These are phyloP conservation scores for Vespertilio murinus DNA, from an alignment of 2,797 vertebrate species.

Conservation along the genomic window DNA sequence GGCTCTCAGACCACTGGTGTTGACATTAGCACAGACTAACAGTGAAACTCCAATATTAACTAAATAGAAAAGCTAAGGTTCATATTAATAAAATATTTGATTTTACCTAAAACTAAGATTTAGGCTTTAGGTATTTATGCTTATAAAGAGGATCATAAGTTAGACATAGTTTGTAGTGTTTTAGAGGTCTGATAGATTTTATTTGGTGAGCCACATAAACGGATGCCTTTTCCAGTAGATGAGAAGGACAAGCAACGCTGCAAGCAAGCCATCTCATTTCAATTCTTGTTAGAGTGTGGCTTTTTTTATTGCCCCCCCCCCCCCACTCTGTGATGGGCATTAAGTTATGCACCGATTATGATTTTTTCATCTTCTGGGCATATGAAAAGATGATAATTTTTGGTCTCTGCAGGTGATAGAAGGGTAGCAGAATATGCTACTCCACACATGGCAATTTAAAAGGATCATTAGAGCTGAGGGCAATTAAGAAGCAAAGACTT, in stretches of 20 bases:
- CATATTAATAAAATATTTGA: slow-evolving; percentile 6
- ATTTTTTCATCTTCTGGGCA: neutral
- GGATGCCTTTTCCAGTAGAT: neutral
- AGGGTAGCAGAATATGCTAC: neutral
- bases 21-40: neutral
- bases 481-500: neutral
- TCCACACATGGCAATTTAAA: neutral
- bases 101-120: slow-evolving; percentile 39
- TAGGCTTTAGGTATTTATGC: neutral
- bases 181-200: neutral
- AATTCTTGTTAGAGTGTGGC: neutral
- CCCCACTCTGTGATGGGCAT: neutral
- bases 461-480: neutral
- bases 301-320: neutral
- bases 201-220: neutral
- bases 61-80: slow-evolving; percentile 17
- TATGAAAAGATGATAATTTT: neutral
- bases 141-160: neutral
- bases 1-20: neutral
- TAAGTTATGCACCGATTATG: neutral
- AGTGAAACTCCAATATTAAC: neutral
- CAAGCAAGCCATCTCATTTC: neutral
- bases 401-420: neutral
- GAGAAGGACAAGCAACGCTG: neutral
- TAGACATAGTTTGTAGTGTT: neutral